A percentile compares a stretch with the other conserved stretches of the same genome.
Conservation (phyloP, 37 sponge, comb jelly and placozoan genomes). For the Spongilla lacustris region DNA sequence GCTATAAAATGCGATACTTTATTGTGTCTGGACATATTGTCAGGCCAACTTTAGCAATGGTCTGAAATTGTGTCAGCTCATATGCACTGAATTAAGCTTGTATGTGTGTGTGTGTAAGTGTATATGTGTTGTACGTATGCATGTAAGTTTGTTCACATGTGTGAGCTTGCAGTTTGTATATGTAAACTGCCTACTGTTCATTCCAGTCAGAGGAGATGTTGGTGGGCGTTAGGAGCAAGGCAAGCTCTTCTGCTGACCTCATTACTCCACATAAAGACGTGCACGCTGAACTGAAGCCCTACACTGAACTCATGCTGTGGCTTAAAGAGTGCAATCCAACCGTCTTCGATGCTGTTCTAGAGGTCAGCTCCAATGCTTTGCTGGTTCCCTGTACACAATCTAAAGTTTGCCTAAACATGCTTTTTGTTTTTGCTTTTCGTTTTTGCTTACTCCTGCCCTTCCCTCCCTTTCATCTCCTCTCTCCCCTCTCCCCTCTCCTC, state of each 20-base stretch:
- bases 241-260: not conserved
- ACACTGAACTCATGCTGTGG: conserved; percentile 64
- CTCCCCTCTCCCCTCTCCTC: not conserved
- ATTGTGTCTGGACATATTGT: too few relatives aligned
- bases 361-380: conserved; percentile 29
- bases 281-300: conserved; percentile 55
- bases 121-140: not conserved
- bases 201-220: conserved; percentile 15
- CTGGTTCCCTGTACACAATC: too few relatives aligned
- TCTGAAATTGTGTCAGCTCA: too few relatives aligned
- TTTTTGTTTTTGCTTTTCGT: not conserved
- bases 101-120: not conserved
- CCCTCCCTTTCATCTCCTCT: not conserved
- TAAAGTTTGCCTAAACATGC: too few relatives aligned
- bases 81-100: too few relatives aligned
- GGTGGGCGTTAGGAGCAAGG: not conserved
- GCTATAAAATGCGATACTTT: too few relatives aligned
- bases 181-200: not conserved
- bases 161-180: not conserved
- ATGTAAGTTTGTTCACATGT: too few relatives aligned
- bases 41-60: too few relatives aligned
- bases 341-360: conserved; percentile 38
- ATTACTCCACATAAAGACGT: conserved; percentile 42
- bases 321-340: conserved; percentile 50
- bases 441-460: not conserved